phyloP scores from a whole-genome alignment of 2,888 invertebrate genomes.

The Apotomis capreana region DNA sequence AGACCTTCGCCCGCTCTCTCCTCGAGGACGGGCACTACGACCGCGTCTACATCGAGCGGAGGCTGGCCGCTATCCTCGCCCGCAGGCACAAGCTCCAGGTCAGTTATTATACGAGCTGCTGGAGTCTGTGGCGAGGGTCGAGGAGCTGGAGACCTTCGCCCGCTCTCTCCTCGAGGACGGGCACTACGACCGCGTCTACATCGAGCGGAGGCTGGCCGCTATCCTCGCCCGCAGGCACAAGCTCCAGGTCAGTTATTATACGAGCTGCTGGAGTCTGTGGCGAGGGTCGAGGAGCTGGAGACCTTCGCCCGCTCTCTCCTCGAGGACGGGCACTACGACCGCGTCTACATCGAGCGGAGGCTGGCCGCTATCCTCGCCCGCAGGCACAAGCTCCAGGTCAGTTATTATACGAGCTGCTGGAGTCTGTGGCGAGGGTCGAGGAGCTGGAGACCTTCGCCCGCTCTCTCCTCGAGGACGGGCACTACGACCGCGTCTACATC shows the following conservation, averaged over 20 bases:
- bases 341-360: constrained; percentile 85
- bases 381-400: constrained; percentile 87
- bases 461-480: constrained; percentile 86
- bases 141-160: too few relatives aligned
- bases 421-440: constrained; percentile 89
- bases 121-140: too few relatives aligned
- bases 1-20: neutral
- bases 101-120: constrained; percentile 73
- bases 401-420: constrained; percentile 92
- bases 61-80: too few relatives aligned
- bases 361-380: constrained; percentile 86
- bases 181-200: too few relatives aligned
- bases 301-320: constrained; percentile 87
- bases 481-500: constrained; percentile 88
- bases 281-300: constrained; percentile 89
- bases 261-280: constrained; percentile 89
- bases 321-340: constrained; percentile 88
- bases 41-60: too few relatives aligned
- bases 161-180: neutral
- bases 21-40: neutral
- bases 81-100: too few relatives aligned
- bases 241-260: neutral
- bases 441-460: constrained; percentile 88
- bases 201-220: too few relatives aligned
- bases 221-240: too few relatives aligned